Percentiles rank a stretch among this genome's conserved stretches.
These are phyloP conservation scores for Cygnus olor DNA, from an alignment of 2,797 vertebrate species.

Conservation along the genomic window DNA sequence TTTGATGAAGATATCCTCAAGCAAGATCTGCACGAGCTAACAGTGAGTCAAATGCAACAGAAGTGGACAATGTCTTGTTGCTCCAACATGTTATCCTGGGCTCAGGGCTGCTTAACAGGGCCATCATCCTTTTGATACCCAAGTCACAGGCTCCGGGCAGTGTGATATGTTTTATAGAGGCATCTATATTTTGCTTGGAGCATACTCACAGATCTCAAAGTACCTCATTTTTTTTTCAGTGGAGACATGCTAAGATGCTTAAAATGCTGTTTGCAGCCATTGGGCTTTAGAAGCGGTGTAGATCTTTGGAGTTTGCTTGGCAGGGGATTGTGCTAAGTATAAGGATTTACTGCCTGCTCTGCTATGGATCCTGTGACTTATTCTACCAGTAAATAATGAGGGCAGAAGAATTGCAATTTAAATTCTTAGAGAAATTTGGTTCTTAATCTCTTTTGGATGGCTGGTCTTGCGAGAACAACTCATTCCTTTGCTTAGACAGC, in stretches of 20 bases:
- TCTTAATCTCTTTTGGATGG: neutral
- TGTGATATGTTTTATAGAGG: neutral
- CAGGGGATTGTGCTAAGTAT: neutral
- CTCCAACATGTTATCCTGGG: neutral
- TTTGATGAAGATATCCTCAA: neutral
- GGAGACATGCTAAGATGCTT: neutral
- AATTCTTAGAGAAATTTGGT: neutral
- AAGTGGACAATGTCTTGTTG: neutral
- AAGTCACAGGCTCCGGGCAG: neutral
- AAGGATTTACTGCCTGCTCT: constrained; percentile 10
- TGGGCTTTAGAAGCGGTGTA: neutral
- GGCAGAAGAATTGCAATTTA: neutral
- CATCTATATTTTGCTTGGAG: neutral
- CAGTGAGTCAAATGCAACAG: neutral
- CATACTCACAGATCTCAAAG: neutral
- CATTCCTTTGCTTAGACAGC: neutral
- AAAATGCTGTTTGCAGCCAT: neutral
- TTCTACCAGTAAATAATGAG: constrained; percentile 38
- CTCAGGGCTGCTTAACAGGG: neutral
- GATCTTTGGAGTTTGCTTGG: constrained; percentile 1
- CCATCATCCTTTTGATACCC: neutral
- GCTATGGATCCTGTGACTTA: neutral
- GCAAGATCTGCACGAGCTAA: neutral
- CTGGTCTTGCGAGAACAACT: neutral
- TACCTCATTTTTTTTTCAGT: neutral